A percentile compares a stretch with the other conserved stretches of the same genome.
phyloP scores from a whole-genome alignment of 2,888 invertebrate genomes.

The Saturnia pavonia region DNA sequence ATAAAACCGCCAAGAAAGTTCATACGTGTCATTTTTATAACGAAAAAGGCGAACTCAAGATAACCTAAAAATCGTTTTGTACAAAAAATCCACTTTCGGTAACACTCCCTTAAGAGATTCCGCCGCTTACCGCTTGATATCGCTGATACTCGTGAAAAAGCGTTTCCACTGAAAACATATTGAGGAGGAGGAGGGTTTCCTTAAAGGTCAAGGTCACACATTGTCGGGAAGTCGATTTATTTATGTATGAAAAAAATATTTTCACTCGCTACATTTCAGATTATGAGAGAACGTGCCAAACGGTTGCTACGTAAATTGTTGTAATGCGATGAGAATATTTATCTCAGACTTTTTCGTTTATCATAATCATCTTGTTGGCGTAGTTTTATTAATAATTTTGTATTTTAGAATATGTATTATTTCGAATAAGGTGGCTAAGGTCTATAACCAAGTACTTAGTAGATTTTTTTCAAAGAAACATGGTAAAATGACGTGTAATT shows the following conservation, averaged over 20 bases:
- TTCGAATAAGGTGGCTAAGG: not conserved
- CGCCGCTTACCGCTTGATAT: slow-evolving; percentile 25
- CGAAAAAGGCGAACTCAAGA: not conserved
- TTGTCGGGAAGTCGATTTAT: slow-evolving; percentile 28
- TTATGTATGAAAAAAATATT: slow-evolving; percentile 32
- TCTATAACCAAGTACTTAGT: no score
- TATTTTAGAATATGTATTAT: not conserved
- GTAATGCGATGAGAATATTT: not conserved
- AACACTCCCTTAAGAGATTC: slow-evolving; percentile 24
- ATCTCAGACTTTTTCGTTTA: not conserved
- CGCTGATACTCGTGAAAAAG: slow-evolving; percentile 29
- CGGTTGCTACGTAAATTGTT: slow-evolving; percentile 3
- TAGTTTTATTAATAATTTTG: not conserved
- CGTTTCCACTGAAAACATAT: slow-evolving; percentile 27
- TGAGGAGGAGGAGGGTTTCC: slow-evolving; percentile 18
- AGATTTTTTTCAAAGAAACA: no score
- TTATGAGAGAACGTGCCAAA: slow-evolving; percentile 14
- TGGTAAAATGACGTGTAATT: no score
- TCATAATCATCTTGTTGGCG: not conserved
- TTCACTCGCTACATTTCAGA: slow-evolving; percentile 9
- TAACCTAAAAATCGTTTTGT: slow-evolving; percentile 5
- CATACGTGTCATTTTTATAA: not conserved
- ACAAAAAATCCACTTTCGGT: slow-evolving; percentile 26
- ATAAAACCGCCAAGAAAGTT: not conserved
- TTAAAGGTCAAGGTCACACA: slow-evolving; percentile 24